Evolutionary conservation across 2,797 vertebrate genomes (phyloP).

Genomic region (Orestias chungarensis): DNA sequence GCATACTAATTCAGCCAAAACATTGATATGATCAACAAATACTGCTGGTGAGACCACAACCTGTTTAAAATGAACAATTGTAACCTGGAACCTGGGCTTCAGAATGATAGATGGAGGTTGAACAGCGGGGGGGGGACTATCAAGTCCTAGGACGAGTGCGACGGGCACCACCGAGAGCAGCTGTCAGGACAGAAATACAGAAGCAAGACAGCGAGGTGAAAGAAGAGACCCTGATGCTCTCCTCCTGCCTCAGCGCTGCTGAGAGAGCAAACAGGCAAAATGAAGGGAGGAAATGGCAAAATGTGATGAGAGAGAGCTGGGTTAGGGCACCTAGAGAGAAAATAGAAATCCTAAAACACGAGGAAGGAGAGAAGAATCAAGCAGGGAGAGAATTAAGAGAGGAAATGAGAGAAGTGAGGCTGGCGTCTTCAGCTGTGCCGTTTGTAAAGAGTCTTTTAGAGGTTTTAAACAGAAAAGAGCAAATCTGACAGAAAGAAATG

Average conservation of each 20-base stretch:
- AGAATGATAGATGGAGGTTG: constrained; percentile 37
- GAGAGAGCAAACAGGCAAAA: not conserved
- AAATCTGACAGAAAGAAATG: not conserved
- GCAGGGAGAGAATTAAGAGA: not conserved
- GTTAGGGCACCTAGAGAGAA: constrained; percentile 13
- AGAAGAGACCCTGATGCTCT: constrained; percentile 33
- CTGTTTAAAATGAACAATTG: not conserved
- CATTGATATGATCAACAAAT: not conserved
- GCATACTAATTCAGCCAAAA: not conserved
- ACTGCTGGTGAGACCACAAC: not conserved
- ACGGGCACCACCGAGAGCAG: constrained; percentile 39
- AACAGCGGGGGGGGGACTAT: constrained; percentile 19
- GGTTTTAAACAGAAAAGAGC: not conserved
- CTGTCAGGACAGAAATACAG: constrained; percentile 54
- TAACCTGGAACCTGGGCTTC: not conserved
- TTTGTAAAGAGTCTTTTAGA: constrained; percentile 7
- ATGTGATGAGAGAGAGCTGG: not conserved
- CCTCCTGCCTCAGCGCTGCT: constrained; percentile 13
- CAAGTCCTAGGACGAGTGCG: constrained; percentile 27
- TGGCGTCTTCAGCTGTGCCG: not conserved
- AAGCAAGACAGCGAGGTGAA: constrained; percentile 46
- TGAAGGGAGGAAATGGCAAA: not conserved
- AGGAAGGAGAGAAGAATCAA: not conserved
- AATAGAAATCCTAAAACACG: constrained; percentile 7
- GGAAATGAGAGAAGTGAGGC: not conserved